phyloP scores from a whole-genome alignment of 2,888 invertebrate genomes.

The Andrena dorsata region DNA sequence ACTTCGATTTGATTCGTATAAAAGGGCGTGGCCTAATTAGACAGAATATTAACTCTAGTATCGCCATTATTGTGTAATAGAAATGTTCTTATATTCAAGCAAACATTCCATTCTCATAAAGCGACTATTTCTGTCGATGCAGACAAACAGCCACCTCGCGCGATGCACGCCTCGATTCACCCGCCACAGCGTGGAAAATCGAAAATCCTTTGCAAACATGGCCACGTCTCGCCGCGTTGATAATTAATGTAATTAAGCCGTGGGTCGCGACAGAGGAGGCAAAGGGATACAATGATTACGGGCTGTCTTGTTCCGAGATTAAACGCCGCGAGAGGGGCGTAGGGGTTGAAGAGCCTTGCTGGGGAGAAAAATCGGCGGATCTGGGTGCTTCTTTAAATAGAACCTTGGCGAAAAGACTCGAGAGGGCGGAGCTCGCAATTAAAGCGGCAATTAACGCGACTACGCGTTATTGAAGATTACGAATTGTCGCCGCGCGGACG shows the following conservation, averaged over 20 bases:
- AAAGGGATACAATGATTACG: constrained; percentile 50
- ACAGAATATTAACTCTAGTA: too few relatives aligned
- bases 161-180: not conserved
- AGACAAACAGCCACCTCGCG: not conserved
- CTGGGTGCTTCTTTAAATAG: constrained; percentile 37
- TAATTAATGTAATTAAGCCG: constrained; percentile 59
- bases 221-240: constrained; percentile 16
- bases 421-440: constrained; percentile 32
- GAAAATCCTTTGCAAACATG: not conserved
- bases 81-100: too few relatives aligned
- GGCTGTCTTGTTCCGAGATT: constrained; percentile 50
- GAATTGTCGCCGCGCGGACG: constrained; percentile 14
- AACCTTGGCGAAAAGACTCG: constrained; percentile 23
- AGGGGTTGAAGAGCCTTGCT: constrained; percentile 34
- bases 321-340: constrained; percentile 25
- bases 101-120: too few relatives aligned
- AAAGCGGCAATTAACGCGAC: constrained; percentile 42
- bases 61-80: too few relatives aligned
- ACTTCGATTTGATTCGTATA: too few relatives aligned
- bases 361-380: constrained; percentile 6
- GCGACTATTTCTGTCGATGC: not conserved
- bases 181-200: not conserved
- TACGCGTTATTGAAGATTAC: constrained; percentile 40
- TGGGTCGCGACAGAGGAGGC: constrained; percentile 28
- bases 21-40: too few relatives aligned